Evolutionary conservation across 92 coral and sea anemone species (phyloP), one percentile per base, ranked within the genome.

Genomic region (Porites divaricata): DNA sequence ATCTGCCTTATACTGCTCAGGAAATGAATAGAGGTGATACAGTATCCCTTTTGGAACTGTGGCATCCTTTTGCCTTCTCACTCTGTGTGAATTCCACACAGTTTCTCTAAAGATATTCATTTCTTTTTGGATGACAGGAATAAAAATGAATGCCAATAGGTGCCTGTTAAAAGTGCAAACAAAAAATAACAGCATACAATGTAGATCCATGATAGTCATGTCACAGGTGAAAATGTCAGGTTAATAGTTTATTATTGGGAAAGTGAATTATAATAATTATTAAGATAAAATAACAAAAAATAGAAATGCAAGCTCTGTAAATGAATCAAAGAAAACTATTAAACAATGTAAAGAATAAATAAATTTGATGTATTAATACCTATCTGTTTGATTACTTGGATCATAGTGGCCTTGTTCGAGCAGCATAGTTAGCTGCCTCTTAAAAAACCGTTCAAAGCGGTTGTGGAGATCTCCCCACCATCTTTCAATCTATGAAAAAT

Each of bases 391-490:
- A 77, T 91, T 53, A 35, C 75, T 67, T 70, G 86, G 88, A 20
- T 91, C 94, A 78, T 91, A 91, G 76, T 87, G 89, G 12, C 94
- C 91, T 75, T 87, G 91, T 75, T 91, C 91, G 10, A 91, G 74
- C 63, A 91, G 74, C 94, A 83, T 87, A 63, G 78, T 25, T 63
- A 91, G 53, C 77, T 91, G 88, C 24, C 89, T 78, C 66, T 87
- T 87, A 72, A 91, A 91, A 75, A 53, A 91, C 64, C 85, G 87
- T 67, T 91, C 91, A 51, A 83, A 58, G n/a, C 91, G 79, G 28
- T 81, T 73, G 67, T 90, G 90, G 8, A 90, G 86, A 56, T 90
- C 93, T 75, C 82, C 88, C 93, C 93, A 90, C 87, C 94, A 91
- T 74, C 94, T 87, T 56, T 91, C 94, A 16, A 91, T 91, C 54